These are phyloP conservation scores for Drosophila affinis DNA, from an alignment of 2,888 invertebrate genomes.

Conservation along the genomic window DNA sequence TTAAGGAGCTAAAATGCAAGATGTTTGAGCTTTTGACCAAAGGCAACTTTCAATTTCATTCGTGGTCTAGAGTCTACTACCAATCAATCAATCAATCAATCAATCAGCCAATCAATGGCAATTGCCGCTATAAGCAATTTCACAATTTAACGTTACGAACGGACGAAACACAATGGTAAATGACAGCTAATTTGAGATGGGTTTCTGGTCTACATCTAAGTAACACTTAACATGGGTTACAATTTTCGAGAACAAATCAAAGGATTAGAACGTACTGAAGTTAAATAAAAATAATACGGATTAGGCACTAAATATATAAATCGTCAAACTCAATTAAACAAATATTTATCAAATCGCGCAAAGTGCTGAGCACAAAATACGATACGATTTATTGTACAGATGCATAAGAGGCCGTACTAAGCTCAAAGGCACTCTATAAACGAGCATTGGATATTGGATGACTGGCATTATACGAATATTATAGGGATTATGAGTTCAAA, in stretches of 20 bases:
- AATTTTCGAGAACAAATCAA: not conserved
- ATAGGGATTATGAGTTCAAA: conserved; percentile 13
- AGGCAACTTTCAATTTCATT: conserved; percentile 27
- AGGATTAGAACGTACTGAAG: conserved; percentile 5
- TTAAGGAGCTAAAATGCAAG: conserved; percentile 47
- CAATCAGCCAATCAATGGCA: conserved; percentile 10
- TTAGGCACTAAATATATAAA: conserved; percentile 29
- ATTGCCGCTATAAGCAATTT: conserved; percentile 27
- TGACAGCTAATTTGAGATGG: conserved; percentile 27
- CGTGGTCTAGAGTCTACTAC: conserved; percentile 25
- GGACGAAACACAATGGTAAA: conserved; percentile 27
- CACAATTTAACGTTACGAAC: conserved; percentile 24
- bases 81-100: conserved; percentile 23
- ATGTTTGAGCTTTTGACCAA: conserved; percentile 19
- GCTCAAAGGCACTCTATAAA: conserved; percentile 26
- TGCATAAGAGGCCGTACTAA: conserved; percentile 10
- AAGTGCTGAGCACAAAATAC: conserved; percentile 44
- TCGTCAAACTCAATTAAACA: conserved; percentile 12
- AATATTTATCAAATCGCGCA: conserved; percentile 23
- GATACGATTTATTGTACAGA: conserved; percentile 22
- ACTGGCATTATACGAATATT: conserved; percentile 11
- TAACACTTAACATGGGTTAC: conserved; percentile 34
- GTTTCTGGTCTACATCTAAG: conserved; percentile 26
- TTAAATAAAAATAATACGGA: conserved; percentile 21
- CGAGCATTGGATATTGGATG: conserved; percentile 12